Base-by-base conservation (phyloP, 2,888 invertebrate genomes). In the Trachelus troglodyta region DNA sequence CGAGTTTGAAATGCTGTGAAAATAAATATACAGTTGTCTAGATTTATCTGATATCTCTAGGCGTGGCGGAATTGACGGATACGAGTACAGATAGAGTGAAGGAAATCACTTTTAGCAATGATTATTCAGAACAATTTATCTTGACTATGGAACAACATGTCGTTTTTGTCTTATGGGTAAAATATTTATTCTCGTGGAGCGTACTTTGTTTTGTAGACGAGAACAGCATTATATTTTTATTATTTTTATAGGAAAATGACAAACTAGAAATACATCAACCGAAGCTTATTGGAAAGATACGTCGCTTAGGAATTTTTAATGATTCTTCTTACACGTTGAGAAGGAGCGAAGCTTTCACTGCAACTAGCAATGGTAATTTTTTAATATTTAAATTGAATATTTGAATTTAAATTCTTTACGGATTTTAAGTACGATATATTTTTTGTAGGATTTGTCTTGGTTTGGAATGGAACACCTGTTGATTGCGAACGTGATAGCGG, bases 311-410 rank as follows among this genome's bases (percentile, higher is more conserved):
- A 0, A 88, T 84, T 30, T 88, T 94, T 6, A 93, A 93, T 4
- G 92, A 92, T 79, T 94, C 93, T 80, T 92, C 93, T 0, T 94
- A 93, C 84, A 91, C 94, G 1, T 85, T 90, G 3, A 88, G 89
- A 11, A 93, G 93, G 0, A 90, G 92, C 30, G 93, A 93, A 87
- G 92, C 93, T 31, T 90, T 94, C 34, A 93, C 93, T 9, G 85
- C 82, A 73, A 87, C 87, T 69, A 76, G 79, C 69, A 81, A 84
- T 73, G 90, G 90, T 90, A 82, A 73, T 73, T 30, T 77, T 35
- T 12, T 34, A 68, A 74, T 69, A 34, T 31, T 71, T 71, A 0
- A 12, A 71, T 71, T 11, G 1, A 71, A 31, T 69, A 34, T 31
- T 71, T 71, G 1, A 31, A 71, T 71, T 11, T 4, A 31, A 31